phyloP scores from a whole-genome alignment of 2,113 vertebrate genomes.

The Coptodon bakossiorum region DNA sequence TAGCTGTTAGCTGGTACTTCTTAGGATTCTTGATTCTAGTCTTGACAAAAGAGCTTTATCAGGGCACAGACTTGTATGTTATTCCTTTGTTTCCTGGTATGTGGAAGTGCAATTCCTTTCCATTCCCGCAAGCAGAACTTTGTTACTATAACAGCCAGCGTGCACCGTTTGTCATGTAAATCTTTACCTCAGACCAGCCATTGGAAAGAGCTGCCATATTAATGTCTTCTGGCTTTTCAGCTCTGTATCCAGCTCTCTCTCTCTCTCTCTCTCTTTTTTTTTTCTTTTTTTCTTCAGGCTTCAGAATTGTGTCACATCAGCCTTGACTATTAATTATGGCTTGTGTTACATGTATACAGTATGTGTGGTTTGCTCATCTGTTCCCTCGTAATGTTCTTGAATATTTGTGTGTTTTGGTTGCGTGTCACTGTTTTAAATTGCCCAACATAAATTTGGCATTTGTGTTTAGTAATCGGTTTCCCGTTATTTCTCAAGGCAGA shows the following conservation, averaged over 20 bases:
- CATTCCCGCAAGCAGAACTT: background rate
- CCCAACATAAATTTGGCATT: background rate
- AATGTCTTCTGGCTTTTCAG: background rate
- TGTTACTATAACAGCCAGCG: background rate
- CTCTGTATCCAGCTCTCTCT: background rate
- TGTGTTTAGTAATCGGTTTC: background rate
- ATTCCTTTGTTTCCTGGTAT: background rate
- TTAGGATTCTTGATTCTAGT: background rate
- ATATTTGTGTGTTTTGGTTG: background rate
- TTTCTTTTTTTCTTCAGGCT: background rate
- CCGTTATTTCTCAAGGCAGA: background rate
- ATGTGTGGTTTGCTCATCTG: background rate
- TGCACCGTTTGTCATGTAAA: background rate
- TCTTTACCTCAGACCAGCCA: background rate
- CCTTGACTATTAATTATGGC: background rate
- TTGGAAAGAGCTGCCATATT: constrained; percentile 24
- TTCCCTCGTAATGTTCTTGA: background rate
- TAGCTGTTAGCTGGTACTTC: constrained; percentile 18
- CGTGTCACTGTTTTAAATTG: background rate
- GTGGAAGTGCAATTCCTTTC: constrained; percentile 16
- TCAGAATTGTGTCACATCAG: background rate
- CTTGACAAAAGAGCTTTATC: constrained; percentile 3
- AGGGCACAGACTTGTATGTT: background rate
- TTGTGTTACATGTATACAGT: background rate
- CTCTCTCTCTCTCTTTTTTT: background rate